Evolutionary conservation across 2,888 invertebrate species (phyloP).

Genomic region (Drosophila neonasuta): DNA sequence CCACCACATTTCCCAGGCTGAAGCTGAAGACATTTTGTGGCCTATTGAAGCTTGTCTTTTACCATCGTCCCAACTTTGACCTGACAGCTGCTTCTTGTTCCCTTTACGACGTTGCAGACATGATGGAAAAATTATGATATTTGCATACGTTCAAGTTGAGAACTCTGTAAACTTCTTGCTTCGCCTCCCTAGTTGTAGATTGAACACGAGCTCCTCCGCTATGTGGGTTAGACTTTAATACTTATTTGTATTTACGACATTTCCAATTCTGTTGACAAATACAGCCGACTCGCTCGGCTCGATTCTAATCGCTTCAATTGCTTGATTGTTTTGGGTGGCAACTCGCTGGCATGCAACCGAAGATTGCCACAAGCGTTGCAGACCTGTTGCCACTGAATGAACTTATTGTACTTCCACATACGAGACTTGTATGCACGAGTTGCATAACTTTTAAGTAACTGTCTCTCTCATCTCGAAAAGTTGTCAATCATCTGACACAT

Average conservation of each 20-base stretch:
- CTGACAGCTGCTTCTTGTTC: slow-evolving; percentile 47
- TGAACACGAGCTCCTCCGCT: slow-evolving; percentile 10
- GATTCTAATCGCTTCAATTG: slow-evolving; percentile 67
- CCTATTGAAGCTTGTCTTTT: slow-evolving; percentile 41
- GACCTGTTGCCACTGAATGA: slow-evolving; percentile 43
- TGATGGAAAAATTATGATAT: slow-evolving; percentile 69
- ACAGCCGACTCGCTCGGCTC: slow-evolving; percentile 22
- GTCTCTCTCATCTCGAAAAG: slow-evolving; percentile 4
- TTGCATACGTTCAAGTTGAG: slow-evolving; percentile 70
- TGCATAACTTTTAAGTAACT: slow-evolving; percentile 6
- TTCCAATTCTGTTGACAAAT: slow-evolving; percentile 68
- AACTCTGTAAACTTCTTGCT: slow-evolving; percentile 24
- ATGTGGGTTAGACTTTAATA: slow-evolving; percentile 53
- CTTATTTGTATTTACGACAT: slow-evolving; percentile 62
- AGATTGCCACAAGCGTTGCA: slow-evolving; percentile 4
- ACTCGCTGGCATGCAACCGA: slow-evolving; percentile 44
- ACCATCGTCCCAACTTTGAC: slow-evolving; percentile 19
- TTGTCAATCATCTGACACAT: not conserved
- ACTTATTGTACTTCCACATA: not conserved
- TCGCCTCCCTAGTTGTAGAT: not conserved
- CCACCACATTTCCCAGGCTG: not conserved
- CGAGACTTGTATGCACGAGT: slow-evolving; percentile 2
- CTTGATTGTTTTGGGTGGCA: slow-evolving; percentile 50
- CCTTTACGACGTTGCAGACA: slow-evolving; percentile 56
- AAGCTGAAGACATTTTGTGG: slow-evolving; percentile 47